phyloP scores from a whole-genome alignment of 1,140 invertebrate species.

The Tetramorium alpestre region DNA sequence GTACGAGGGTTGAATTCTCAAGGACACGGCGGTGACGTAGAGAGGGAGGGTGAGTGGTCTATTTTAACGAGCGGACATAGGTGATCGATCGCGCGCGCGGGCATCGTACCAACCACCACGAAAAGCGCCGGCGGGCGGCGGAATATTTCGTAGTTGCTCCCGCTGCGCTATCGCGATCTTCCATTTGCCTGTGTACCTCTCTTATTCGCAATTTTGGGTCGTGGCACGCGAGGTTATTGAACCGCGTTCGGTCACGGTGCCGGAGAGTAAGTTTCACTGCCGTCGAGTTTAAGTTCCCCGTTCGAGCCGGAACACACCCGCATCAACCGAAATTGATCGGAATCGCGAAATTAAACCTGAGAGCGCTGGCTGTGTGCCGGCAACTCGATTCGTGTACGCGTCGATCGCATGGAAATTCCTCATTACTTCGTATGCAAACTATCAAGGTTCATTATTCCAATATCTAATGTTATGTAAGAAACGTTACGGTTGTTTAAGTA shows the following conservation, averaged over 20 bases:
- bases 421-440: conserved; percentile 14
- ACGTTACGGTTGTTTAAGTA: neutral
- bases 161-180: conserved; percentile 3
- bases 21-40: conserved; percentile 67
- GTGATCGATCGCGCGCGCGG: conserved; percentile 58
- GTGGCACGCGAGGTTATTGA: conserved; percentile 69
- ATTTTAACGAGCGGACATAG: conserved; percentile 67
- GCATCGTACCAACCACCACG: conserved; percentile 40
- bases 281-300: conserved; percentile 21
- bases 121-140: conserved; percentile 19
- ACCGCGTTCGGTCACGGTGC: conserved; percentile 39
- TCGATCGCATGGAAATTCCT: neutral
- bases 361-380: neutral
- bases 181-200: neutral
- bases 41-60: conserved; percentile 47
- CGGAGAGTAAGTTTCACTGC: conserved; percentile 50
- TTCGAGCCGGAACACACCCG: conserved; percentile 17
- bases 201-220: conserved; percentile 55
- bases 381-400: neutral
- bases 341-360: conserved; percentile 26
- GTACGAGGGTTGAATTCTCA: conserved; percentile 61
- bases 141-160: conserved; percentile 45
- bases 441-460: neutral
- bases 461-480: neutral
- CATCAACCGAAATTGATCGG: conserved; percentile 55